Conservation (phyloP, 1,140 invertebrate species). For the Neomicropteryx cornuta region DNA sequence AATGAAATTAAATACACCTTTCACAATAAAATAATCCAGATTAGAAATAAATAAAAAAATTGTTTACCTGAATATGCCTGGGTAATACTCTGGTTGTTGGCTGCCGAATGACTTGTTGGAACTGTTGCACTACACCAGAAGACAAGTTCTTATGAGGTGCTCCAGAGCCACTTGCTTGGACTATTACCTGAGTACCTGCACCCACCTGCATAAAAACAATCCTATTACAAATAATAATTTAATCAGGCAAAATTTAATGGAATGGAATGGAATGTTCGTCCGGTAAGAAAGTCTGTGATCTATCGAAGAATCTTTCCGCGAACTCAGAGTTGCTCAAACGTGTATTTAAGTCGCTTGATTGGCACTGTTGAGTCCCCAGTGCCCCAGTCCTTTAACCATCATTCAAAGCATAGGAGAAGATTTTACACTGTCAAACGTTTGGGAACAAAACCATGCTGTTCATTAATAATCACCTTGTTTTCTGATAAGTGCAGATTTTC, state of each 20-base stretch:
- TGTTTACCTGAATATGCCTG: slow-evolving; percentile 15
- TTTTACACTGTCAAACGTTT: slow-evolving; percentile 5
- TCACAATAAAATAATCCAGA: too few species aligned
- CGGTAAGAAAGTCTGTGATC: slow-evolving; percentile 7
- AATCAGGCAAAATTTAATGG: too few species aligned
- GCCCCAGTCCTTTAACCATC: slow-evolving; percentile 2
- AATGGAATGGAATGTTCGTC: slow-evolving; percentile 4
- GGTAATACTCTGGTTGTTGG: slow-evolving; percentile 31
- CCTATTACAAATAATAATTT: slow-evolving; percentile 3
- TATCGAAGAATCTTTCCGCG: slow-evolving; percentile 8
- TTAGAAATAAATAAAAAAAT: background rate
- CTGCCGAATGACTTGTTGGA: slow-evolving; percentile 65
- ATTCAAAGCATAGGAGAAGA: slow-evolving; percentile 5
- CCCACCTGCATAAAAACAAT: slow-evolving; percentile 27
- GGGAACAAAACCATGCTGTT: slow-evolving; percentile 6
- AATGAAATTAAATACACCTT: too few species aligned
- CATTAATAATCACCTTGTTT: slow-evolving; percentile 6
- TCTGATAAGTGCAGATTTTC: too few species aligned
- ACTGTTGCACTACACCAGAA: slow-evolving; percentile 59
- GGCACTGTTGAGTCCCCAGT: slow-evolving; percentile 4
- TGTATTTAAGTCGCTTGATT: slow-evolving; percentile 5
- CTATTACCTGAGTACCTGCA: slow-evolving; percentile 47
- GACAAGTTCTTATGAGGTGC: slow-evolving; percentile 45
- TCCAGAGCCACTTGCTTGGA: slow-evolving; percentile 41
- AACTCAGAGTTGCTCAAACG: slow-evolving; percentile 9